Evolutionary conservation across 2,113 vertebrate genomes (phyloP).

Genomic region (Misgurnus anguillicaudatus): DNA sequence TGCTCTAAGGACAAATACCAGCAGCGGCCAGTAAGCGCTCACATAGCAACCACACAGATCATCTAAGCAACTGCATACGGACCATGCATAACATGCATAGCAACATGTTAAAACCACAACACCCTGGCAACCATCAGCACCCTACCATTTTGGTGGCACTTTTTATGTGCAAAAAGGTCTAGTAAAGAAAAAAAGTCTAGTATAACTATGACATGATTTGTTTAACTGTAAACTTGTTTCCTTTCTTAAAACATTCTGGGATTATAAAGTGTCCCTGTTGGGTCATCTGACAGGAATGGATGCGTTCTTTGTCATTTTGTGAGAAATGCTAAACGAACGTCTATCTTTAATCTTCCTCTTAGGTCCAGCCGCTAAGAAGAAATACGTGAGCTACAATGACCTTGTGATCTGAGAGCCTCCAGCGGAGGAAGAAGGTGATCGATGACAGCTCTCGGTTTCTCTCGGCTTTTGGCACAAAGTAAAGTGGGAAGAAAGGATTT

Average conservation of each 20-base stretch:
- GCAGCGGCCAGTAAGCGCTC: too few relatives aligned
- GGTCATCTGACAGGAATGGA: background rate
- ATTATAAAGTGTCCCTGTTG: background rate
- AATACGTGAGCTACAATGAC: conserved; percentile 94
- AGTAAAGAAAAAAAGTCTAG: too few relatives aligned
- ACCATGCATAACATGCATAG: too few relatives aligned
- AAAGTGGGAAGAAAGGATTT: conserved; percentile 34
- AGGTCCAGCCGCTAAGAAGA: conserved; percentile 94
- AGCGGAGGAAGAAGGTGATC: conserved; percentile 66
- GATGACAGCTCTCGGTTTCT: conserved; percentile 49
- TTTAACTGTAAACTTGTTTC: background rate
- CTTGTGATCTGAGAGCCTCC: conserved; percentile 83
- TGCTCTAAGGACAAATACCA: too few relatives aligned
- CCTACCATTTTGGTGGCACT: background rate
- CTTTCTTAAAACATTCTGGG: background rate
- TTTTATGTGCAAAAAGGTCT: too few relatives aligned
- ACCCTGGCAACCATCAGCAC: background rate
- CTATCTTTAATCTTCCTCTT: conserved; percentile 29
- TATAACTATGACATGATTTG: too few relatives aligned
- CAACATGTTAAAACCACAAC: background rate
- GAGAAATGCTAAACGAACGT: conserved; percentile 6
- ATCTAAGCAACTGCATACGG: background rate
- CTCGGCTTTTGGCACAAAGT: conserved; percentile 39
- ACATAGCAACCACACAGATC: background rate
- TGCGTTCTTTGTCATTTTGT: background rate